Evolutionary conservation across 2,113 vertebrate species (phyloP).

Genomic region (Amazona guildingii): DNA sequence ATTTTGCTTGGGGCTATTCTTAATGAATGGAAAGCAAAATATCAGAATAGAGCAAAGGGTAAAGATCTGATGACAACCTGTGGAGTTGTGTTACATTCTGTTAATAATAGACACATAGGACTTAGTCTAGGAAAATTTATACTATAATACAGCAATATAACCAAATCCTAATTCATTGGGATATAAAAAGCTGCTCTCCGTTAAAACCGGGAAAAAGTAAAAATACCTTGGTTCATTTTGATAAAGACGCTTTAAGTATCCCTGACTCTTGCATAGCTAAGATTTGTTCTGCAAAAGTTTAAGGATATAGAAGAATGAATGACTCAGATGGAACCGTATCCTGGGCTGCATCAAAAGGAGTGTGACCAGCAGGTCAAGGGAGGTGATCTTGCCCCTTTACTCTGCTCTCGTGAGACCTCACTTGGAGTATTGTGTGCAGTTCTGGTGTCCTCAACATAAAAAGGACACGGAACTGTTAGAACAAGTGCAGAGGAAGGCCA

Average conservation of each 20-base stretch:
- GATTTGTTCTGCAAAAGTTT: background rate
- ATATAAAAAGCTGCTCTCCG: background rate
- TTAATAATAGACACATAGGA: conserved; percentile 46
- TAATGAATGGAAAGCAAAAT: conserved; percentile 70
- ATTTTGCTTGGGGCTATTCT: conserved; percentile 60
- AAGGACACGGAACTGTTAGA: too few species aligned
- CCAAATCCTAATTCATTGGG: background rate
- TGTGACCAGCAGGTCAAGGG: too few species aligned
- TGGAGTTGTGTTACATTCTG: conserved; percentile 23
- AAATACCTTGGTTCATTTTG: background rate
- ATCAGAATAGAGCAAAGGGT: conserved; percentile 60
- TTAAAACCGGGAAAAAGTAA: background rate
- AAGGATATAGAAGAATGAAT: background rate
- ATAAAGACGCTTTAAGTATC: background rate
- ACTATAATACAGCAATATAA: background rate
- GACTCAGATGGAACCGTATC: background rate
- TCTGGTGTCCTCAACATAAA: too few species aligned
- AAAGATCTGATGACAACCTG: conserved; percentile 65
- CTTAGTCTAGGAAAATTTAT: conserved; percentile 11
- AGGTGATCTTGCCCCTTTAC: too few species aligned
- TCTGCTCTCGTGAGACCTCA: too few species aligned
- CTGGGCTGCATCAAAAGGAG: too few species aligned
- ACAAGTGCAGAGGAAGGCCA: too few species aligned
- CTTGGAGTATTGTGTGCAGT: too few species aligned
- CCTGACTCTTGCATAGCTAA: background rate